Evolutionary conservation across 2,888 invertebrate species (phyloP), one percentile per base, ranked within the genome.

Genomic region (Hypercompe scribonia): DNA sequence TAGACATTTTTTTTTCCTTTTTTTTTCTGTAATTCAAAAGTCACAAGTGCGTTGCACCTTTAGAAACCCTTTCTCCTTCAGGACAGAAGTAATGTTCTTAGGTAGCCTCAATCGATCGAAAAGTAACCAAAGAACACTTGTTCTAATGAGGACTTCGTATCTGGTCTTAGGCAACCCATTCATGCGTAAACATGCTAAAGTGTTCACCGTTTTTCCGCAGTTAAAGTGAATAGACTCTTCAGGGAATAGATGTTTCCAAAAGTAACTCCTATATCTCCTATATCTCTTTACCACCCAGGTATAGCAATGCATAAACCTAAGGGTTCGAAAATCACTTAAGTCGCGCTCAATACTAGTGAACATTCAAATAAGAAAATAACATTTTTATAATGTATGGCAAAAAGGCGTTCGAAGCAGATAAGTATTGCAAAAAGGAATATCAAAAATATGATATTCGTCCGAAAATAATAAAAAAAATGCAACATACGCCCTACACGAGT

Each of bases 361-460:
- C 2, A 58, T 11, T 63, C 50, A 65, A 74, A 76, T 82, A 84
- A 88, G 85, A 87, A 87, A 81, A 68, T 78, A 76, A 74, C 80
- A 73, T 81, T 81, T 78, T 81, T 78, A 79, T 86, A 86, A 85
- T 85, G 84, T 84, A 86, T 86, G 83, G 84, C 81, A 85, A 87
- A 87, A 87, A 84, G 81, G 72, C 79, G 82, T 78, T 72, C 81
- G 77, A 77, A 83, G 80, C 79, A 86, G 85, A 89, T 89, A 93
- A 92, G 90, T 91, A 91, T 89, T 85, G 78, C 84, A 89, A 90
- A 91, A 90, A 88, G 33, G 86, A 86, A 76, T 81, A 86, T 87
- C 77, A 87, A 90, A 91, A 89, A 89, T 89, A 89, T 89, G 81
- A 89, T 90, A 90, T 91, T 90, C 87, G 82, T 76, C 78, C 84